Conservation (phyloP, 2,888 invertebrate species). For the Megastigmus dorsalis region DNA sequence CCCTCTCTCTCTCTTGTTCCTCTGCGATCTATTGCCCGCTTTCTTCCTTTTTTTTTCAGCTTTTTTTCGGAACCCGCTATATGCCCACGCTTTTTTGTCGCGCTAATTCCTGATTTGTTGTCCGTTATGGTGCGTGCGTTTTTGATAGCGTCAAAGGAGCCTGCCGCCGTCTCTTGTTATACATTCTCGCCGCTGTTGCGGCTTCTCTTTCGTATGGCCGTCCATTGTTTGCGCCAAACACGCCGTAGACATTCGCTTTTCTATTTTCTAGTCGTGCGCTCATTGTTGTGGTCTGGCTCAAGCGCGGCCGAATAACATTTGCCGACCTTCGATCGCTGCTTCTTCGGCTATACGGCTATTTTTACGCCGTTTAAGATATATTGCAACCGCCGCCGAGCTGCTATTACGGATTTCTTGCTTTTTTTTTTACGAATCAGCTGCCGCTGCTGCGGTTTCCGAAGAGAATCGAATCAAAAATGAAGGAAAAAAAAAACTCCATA, state of each 20-base stretch:
- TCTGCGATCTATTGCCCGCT: not conserved
- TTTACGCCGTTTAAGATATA: too few species aligned
- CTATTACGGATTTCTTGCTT: too few species aligned
- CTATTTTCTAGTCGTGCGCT: constrained; percentile 15
- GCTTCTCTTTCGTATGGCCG: too few species aligned
- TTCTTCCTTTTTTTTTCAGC: not conserved
- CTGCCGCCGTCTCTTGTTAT: not conserved
- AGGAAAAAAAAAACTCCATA: too few species aligned
- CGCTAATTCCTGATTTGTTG: constrained; percentile 27
- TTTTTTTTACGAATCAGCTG: too few species aligned
- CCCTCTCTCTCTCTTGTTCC: not conserved
- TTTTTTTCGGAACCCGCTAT: too few species aligned
- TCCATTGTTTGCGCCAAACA: not conserved
- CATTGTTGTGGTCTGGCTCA: not conserved
- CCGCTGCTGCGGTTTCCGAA: too few species aligned
- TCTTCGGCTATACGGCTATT: too few species aligned
- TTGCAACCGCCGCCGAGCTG: too few species aligned
- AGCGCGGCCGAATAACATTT: constrained; percentile 3
- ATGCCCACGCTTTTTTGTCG: constrained; percentile 25
- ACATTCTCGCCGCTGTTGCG: too few species aligned
- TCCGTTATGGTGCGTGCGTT: constrained; percentile 11
- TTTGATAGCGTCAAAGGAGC: constrained; percentile 7
- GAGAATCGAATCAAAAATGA: too few species aligned
- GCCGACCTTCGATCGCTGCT: not conserved
- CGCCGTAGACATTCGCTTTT: not conserved